A percentile compares a stretch with the other conserved stretches of the same genome.
phyloP scores from a whole-genome alignment of 2,113 vertebrate species.

The Coptodon rendalli region DNA sequence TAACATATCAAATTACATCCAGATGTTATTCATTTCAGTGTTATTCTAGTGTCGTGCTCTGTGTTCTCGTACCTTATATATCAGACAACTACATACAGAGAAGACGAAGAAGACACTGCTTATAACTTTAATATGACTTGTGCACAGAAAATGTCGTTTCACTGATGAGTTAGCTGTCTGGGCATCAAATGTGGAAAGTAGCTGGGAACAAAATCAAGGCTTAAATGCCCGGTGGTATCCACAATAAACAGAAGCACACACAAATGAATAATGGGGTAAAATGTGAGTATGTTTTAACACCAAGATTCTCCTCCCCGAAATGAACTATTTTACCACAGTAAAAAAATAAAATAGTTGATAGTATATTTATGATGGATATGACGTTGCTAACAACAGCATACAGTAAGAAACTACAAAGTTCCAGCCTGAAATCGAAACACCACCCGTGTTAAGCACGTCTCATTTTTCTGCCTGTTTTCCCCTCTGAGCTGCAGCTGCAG shows the following conservation, averaged over 20 bases:
- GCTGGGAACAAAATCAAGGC: background rate
- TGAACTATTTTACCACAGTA: fast-evolving
- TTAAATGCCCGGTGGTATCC: background rate
- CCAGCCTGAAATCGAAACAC: background rate
- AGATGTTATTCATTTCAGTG: background rate
- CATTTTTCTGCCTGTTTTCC: constrained; percentile 29
- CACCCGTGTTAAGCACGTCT: background rate
- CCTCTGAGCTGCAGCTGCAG: constrained; percentile 12
- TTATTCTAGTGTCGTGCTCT: background rate
- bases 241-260: background rate
- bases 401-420: background rate
- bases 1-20: background rate
- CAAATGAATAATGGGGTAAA: background rate
- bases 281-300: background rate
- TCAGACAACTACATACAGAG: background rate
- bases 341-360: background rate
- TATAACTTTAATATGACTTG: background rate
- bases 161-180: background rate
- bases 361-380: background rate
- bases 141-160: background rate
- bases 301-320: background rate
- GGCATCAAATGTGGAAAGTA: background rate
- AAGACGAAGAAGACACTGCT: background rate
- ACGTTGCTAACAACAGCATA: background rate
- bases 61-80: background rate